phyloP scores from a whole-genome alignment of 2,113 vertebrate species.

The Salvator merianae region DNA sequence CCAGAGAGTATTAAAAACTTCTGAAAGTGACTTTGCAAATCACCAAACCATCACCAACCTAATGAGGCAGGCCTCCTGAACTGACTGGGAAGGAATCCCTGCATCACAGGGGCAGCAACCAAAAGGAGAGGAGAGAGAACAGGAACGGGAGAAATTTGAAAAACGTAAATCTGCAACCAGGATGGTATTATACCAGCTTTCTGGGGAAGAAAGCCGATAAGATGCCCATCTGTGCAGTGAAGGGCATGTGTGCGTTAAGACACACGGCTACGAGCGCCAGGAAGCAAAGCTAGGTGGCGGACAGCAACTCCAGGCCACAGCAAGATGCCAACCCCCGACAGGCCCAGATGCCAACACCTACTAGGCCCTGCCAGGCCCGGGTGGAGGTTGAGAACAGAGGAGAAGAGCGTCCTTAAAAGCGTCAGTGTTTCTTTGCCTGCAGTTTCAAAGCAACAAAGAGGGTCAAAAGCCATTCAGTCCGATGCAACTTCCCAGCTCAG shows the following conservation, averaged over 20 bases:
- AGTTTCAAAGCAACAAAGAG: conserved; percentile 10
- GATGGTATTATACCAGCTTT: conserved; percentile 39
- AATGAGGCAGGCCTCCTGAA: conserved; percentile 69
- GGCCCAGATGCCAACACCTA: too few species aligned
- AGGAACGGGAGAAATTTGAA: conserved; percentile 36
- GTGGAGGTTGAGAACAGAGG: too few species aligned
- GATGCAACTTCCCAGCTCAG: too few species aligned
- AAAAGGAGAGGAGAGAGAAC: conserved; percentile 35
- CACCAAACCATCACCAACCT: conserved; percentile 64
- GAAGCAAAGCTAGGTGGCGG: too few species aligned
- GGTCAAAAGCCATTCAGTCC: background rate
- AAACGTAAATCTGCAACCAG: conserved; percentile 57
- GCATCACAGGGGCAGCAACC: conserved; percentile 61
- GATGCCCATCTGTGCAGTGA: background rate
- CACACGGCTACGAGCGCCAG: too few species aligned
- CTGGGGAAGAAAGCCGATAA: conserved; percentile 9
- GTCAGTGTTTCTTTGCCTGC: too few species aligned
- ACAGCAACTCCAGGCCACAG: too few species aligned
- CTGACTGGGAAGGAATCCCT: conserved; percentile 67
- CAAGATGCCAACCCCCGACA: too few species aligned
- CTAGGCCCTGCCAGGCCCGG: too few species aligned
- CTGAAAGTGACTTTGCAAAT: conserved; percentile 73
- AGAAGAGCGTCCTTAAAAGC: too few species aligned
- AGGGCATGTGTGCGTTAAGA: too few species aligned
- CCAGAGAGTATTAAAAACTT: conserved; percentile 63